Conservation (phyloP, 35 echinoderm and acorn worm genomes). For the Patiria miniata region DNA sequence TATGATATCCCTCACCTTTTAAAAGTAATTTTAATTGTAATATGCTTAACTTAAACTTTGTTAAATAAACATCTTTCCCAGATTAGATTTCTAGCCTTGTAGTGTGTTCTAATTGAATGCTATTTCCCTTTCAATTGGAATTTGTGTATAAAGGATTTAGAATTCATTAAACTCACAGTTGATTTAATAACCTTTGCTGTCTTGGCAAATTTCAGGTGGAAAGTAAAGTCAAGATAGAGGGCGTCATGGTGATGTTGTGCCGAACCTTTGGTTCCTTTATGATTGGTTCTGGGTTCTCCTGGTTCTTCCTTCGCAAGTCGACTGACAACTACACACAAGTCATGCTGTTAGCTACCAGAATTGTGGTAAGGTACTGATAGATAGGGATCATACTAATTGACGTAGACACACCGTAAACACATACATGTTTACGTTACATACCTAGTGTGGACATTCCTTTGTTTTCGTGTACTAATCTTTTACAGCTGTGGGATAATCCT, state of each 20-base stretch:
- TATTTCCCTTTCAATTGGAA: too few relatives aligned
- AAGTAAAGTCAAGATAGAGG: neutral
- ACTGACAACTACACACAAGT: slow-evolving; percentile 37
- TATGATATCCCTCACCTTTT: too few relatives aligned
- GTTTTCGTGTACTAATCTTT: neutral
- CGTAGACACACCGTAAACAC: neutral
- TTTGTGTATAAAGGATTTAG: too few relatives aligned
- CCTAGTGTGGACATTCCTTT: too few relatives aligned
- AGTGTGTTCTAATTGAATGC: too few relatives aligned
- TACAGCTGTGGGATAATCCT: neutral
- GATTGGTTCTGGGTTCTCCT: neutral
- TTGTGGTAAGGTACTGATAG: slow-evolving; percentile 23
- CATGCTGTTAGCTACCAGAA: slow-evolving; percentile 26
- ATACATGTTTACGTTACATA: too few relatives aligned
- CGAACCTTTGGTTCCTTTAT: neutral
- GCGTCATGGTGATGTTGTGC: neutral
- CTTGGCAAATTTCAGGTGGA: neutral
- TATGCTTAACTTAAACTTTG: too few relatives aligned
- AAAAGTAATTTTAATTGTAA: too few relatives aligned
- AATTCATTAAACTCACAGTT: too few relatives aligned
- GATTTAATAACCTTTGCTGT: too few relatives aligned
- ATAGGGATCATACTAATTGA: neutral
- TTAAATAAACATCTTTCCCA: too few relatives aligned
- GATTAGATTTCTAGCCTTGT: too few relatives aligned
- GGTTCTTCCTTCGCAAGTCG: slow-evolving; percentile 1